phyloP scores from a whole-genome alignment of 2,888 invertebrate genomes.

The Galerucella nymphaeae region DNA sequence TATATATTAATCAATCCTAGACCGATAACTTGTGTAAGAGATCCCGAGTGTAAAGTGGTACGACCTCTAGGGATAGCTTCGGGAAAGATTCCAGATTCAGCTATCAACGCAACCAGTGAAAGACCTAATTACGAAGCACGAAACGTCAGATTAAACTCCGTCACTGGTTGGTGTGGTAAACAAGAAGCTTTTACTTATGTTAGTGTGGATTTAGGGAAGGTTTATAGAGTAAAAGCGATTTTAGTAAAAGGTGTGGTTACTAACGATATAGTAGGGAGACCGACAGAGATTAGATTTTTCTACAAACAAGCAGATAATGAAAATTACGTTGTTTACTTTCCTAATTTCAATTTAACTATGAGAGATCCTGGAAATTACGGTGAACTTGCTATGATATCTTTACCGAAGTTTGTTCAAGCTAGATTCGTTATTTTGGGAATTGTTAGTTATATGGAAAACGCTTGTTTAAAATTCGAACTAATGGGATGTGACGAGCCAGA shows the following conservation, averaged over 20 bases:
- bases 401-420: conserved; percentile 94
- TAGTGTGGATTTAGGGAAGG: conserved; percentile 88
- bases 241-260: conserved; percentile 94
- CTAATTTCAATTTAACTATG: conserved; percentile 94
- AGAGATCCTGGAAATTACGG: conserved; percentile 97
- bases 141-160: conserved; percentile 89
- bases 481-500: conserved; percentile 95
- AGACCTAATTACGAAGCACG: conserved; percentile 90
- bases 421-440: conserved; percentile 93
- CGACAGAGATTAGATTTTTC: conserved; percentile 96
- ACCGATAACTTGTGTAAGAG: conserved; percentile 89
- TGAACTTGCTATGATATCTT: conserved; percentile 93
- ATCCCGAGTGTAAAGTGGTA: conserved; percentile 94
- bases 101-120: conserved; percentile 95
- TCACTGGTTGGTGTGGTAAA: conserved; percentile 97
- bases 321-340: conserved; percentile 96
- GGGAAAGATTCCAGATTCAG: conserved; percentile 92
- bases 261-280: conserved; percentile 93
- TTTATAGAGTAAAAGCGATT: conserved; percentile 93
- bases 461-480: conserved; percentile 94
- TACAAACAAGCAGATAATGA: conserved; percentile 94
- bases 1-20: conserved; percentile 92
- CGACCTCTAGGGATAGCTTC: conserved; percentile 78
- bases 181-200: conserved; percentile 96
- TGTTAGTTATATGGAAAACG: conserved; percentile 96